Conservation (phyloP, 2,888 invertebrate species). For the Cephonodes hylas region DNA sequence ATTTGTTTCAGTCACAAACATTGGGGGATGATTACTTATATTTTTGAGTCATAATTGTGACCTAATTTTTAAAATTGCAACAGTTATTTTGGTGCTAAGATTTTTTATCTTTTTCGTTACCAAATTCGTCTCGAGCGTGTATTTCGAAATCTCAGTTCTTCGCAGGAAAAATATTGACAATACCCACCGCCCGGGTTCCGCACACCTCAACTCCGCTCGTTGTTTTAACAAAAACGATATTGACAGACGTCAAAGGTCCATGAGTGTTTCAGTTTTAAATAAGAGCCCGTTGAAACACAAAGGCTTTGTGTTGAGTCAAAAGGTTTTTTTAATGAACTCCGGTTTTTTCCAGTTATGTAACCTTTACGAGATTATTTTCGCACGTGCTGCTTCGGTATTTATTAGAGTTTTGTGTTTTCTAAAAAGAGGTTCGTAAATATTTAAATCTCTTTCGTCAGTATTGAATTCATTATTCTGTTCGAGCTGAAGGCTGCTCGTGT, state of each 20-base stretch:
- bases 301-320: conserved; percentile 5
- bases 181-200: neutral
- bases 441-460: too few relatives aligned
- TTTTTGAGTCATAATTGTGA: too few relatives aligned
- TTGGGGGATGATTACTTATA: too few relatives aligned
- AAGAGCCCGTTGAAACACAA: conserved; percentile 1
- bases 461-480: too few relatives aligned
- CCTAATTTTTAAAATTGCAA: too few relatives aligned
- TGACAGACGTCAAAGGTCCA: conserved; percentile 6
- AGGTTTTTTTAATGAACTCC: conserved; percentile 5
- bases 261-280: conserved; percentile 4
- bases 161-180: neutral
- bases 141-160: neutral
- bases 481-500: neutral
- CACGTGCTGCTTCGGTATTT: neutral
- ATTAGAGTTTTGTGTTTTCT: neutral
- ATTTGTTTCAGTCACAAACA: too few relatives aligned
- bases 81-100: too few relatives aligned
- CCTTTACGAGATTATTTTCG: conserved; percentile 2
- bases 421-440: neutral
- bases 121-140: too few relatives aligned
- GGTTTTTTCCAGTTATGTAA: neutral
- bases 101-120: too few relatives aligned
- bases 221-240: neutral
- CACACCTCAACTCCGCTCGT: neutral